Evolutionary conservation across 1,140 invertebrate genomes (phyloP).

Genomic region (Brachionus paranguensis): DNA sequence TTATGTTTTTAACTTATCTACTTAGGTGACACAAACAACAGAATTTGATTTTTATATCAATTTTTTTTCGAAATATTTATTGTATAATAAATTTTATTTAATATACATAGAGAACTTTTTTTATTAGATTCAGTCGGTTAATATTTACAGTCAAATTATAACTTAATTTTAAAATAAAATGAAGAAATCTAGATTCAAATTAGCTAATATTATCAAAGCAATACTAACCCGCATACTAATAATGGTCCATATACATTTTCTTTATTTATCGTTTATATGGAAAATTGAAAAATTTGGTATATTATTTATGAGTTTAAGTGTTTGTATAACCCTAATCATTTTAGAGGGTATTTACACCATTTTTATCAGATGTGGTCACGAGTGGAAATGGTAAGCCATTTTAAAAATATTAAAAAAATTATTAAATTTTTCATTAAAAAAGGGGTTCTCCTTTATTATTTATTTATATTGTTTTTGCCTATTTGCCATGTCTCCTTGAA

Average conservation of each 20-base stretch:
- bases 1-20: not conserved
- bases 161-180: not conserved
- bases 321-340: not conserved
- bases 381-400: not conserved
- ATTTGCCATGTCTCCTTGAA: not conserved
- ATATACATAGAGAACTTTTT: not conserved
- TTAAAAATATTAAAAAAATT: not conserved
- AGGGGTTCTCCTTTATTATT: conserved; percentile 14
- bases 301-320: not conserved
- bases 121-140: not conserved
- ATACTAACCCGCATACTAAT: not conserved
- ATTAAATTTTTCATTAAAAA: not conserved
- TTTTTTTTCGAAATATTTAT: not conserved
- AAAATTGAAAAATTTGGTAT: not conserved
- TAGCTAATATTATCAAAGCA: not conserved
- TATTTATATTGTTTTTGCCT: not conserved
- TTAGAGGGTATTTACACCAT: not conserved
- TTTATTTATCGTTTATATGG: conserved; percentile 12
- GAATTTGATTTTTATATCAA: not conserved
- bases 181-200: conserved; percentile 17
- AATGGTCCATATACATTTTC: not conserved
- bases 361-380: not conserved
- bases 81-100: not conserved
- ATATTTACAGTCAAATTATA: not conserved
- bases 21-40: not conserved